Base-by-base conservation (phyloP, 2,113 vertebrate genomes). In the Panthera uncia region DNA sequence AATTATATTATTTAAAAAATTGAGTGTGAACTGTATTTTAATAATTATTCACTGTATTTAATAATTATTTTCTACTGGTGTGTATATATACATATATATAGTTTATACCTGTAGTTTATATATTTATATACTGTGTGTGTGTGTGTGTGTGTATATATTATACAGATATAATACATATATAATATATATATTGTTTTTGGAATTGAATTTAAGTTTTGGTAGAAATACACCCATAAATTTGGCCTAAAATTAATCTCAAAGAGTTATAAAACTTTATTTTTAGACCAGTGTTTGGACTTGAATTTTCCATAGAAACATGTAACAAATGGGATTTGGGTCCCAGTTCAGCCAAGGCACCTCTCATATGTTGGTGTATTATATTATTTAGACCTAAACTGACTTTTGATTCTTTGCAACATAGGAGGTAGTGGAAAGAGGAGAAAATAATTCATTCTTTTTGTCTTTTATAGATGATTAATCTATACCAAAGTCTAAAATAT, bases 251-350 rank as follows among this genome's bases (percentile, higher is more conserved):
- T 86, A 95, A 65, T 25, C 45, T 13, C 78, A 82, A 90, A n/a
- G n/a, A 23, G 31, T 65, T 88, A 33, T 45, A 89, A 71, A 89
- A 74, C 29, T 89, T 95, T 78, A 89, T 82, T 82, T 94, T 65
- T 31, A 71, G n/a, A 29, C 85, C 33, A 81, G 3, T 73, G 15
- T 5, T 92, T 78, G 38, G 66, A 92, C 61, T 66, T 82, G 45
- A 73, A 3, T 66, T 89, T 96, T 95, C 8, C 38, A n/a, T 84
- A 63, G 57, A 71, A 95, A 76, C 5, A n/a, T 66, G 10, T 57
- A 84, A 82, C 83, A 92, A 87, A 65, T 45, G 23, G 29, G 50
- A 41, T 86, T 52, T 81, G 25, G 33, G 15, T 78, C 23, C 45
- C 23, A 45, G 13, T 71, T 82, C n/a, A 91, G 66, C 41, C 41